Conservation (phyloP, 2,888 invertebrate genomes). For the Lasioglossum vierecki region DNA sequence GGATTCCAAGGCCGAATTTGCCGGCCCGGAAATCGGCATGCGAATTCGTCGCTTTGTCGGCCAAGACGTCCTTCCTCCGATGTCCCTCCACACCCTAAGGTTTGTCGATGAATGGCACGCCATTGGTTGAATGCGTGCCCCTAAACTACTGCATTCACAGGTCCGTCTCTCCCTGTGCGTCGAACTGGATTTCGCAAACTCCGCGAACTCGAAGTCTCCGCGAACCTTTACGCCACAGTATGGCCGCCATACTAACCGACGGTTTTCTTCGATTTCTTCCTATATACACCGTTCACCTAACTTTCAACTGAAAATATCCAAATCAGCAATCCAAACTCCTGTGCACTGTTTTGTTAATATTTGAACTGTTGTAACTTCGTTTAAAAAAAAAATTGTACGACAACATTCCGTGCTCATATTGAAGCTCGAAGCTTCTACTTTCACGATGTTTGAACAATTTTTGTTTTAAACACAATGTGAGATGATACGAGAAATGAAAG, state of each 20-base stretch:
- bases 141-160: slow-evolving; percentile 52
- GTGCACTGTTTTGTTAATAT: not conserved
- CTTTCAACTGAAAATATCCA: not conserved
- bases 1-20: slow-evolving; percentile 45
- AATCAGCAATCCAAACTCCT: too few relatives aligned
- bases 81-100: slow-evolving; percentile 27
- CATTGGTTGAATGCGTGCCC: slow-evolving; percentile 37
- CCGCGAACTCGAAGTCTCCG: slow-evolving; percentile 8
- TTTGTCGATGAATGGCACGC: slow-evolving; percentile 72
- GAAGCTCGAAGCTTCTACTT: not conserved
- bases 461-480: not conserved
- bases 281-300: not conserved
- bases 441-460: not conserved
- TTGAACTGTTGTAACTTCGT: not conserved
- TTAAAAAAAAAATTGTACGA: not conserved
- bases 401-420: not conserved
- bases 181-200: slow-evolving; percentile 31
- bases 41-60: slow-evolving; percentile 76
- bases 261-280: not conserved
- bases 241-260: not conserved
- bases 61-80: slow-evolving; percentile 45
- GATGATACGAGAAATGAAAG: not conserved
- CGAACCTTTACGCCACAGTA: not conserved
- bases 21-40: slow-evolving; percentile 67
- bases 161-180: slow-evolving; percentile 33